phyloP scores from a whole-genome alignment of 2,113 vertebrate species.

The Vireo altiloquus region DNA sequence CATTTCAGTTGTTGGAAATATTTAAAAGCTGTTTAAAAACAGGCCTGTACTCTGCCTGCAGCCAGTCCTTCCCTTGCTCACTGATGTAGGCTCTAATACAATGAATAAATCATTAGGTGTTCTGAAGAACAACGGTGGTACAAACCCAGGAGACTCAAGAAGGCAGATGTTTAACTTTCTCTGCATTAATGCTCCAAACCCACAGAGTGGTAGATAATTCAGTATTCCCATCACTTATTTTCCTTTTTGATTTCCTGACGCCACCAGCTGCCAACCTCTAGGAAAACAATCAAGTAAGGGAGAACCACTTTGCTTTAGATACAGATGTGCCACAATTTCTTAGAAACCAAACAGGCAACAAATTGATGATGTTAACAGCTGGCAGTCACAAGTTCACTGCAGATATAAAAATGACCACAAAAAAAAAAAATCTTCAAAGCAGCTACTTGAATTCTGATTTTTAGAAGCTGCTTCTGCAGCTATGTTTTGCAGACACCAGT shows the following conservation, averaged over 20 bases:
- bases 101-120: slow-evolving; percentile 54
- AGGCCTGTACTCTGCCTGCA: background rate
- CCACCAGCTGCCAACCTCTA: background rate
- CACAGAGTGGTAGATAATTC: background rate
- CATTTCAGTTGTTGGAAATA: background rate
- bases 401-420: background rate
- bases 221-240: background rate
- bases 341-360: background rate
- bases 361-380: background rate
- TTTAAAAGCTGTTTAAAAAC: background rate
- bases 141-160: slow-evolving; percentile 12
- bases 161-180: slow-evolving; percentile 13
- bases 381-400: background rate
- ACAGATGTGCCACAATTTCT: background rate
- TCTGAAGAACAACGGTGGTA: background rate
- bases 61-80: background rate
- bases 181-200: background rate
- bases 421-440: background rate
- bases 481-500: background rate
- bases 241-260: background rate
- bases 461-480: background rate
- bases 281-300: background rate
- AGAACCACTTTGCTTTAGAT: background rate
- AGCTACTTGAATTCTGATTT: background rate
- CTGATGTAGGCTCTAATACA: slow-evolving; percentile 1